phyloP scores from a whole-genome alignment of 2,797 vertebrate genomes.

The Pteropus rufus region DNA sequence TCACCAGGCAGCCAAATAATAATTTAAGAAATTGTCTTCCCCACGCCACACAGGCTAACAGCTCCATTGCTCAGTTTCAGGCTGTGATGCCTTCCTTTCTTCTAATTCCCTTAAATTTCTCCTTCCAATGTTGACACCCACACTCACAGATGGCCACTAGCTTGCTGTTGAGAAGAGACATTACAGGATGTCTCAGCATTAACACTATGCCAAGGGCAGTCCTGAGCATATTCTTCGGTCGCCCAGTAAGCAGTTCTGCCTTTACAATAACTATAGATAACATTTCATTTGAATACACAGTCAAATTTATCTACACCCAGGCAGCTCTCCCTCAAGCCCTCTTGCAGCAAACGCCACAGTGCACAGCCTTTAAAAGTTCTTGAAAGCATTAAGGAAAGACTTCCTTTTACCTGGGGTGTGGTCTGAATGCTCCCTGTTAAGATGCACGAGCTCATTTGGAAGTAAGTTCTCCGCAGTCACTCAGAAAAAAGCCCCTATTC shows the following conservation, averaged over 20 bases:
- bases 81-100: not conserved
- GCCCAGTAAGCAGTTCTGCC: conserved; percentile 22
- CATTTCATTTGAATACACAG: conserved; percentile 38
- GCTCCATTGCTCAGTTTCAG: not conserved
- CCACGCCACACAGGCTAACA: not conserved
- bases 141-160: conserved; percentile 58
- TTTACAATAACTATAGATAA: conserved; percentile 9
- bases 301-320: not conserved
- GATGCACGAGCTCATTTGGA: conserved; percentile 74
- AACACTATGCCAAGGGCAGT: not conserved
- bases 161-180: not conserved
- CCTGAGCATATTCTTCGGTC: conserved; percentile 14
- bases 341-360: conserved; percentile 16
- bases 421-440: conserved; percentile 70
- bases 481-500: conserved; percentile 71
- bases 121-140: conserved; percentile 7
- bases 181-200: not conserved
- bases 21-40: not conserved
- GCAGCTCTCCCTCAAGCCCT: conserved; percentile 34
- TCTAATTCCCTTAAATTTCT: conserved; percentile 9
- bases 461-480: conserved; percentile 62
- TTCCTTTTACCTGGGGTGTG: conserved; percentile 74
- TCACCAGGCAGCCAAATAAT: not conserved
- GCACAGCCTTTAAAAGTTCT: conserved; percentile 57
- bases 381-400: conserved; percentile 69